phyloP scores from a whole-genome alignment of 1,140 invertebrate genomes.

The Hestina assimilis region DNA sequence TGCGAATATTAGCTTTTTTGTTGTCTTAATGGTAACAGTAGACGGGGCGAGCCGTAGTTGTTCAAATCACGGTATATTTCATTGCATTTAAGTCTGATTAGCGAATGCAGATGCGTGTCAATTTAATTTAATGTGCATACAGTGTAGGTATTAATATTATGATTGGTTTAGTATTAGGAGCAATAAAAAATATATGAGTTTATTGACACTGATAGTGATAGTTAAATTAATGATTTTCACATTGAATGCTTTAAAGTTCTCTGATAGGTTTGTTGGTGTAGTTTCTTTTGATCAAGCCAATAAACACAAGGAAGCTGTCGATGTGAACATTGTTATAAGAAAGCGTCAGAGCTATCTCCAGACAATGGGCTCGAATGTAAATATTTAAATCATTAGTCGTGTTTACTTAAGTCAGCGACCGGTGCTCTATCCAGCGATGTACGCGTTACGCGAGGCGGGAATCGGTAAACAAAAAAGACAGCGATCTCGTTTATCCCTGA shows the following conservation, averaged over 20 bases:
- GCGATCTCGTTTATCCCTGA: conserved; percentile 7
- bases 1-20: background rate
- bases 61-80: conserved; percentile 10
- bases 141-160: too few relatives aligned
- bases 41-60: conserved; percentile 5
- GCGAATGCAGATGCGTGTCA: too few relatives aligned
- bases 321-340: background rate
- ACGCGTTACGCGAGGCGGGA: conserved; percentile 2
- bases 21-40: background rate
- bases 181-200: conserved; percentile 2
- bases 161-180: background rate
- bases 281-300: too few relatives aligned
- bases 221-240: background rate
- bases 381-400: conserved; percentile 15
- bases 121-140: background rate
- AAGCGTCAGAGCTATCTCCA: background rate
- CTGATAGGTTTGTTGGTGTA: too few relatives aligned
- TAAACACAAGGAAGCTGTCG: too few relatives aligned
- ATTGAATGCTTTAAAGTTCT: too few relatives aligned
- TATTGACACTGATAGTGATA: conserved; percentile 1
- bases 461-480: conserved; percentile 19
- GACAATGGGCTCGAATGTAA: conserved; percentile 6
- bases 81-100: background rate
- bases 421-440: background rate
- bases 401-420: conserved; percentile 15